Percentiles rank a stretch among this genome's conserved stretches.
Conservation (phyloP, 2,888 invertebrate species). For the Chrysolina americana region DNA sequence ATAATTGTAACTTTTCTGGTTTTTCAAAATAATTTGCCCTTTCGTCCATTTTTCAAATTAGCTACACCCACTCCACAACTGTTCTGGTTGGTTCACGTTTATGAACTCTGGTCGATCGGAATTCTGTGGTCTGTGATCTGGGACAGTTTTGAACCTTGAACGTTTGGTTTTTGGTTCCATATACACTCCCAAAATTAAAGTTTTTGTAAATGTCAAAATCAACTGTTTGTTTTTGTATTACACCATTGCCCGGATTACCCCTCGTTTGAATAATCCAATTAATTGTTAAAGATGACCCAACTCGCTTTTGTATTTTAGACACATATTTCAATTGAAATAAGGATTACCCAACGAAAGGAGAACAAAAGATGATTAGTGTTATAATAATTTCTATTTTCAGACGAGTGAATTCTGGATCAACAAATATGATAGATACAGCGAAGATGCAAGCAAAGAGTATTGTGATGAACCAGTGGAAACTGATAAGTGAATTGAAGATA, state of each 20-base stretch:
- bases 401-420: conserved; percentile 54
- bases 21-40: too few relatives aligned
- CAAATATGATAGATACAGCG: conserved; percentile 57
- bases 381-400: conserved; percentile 50
- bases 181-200: background rate
- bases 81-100: too few relatives aligned
- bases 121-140: too few relatives aligned
- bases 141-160: too few relatives aligned
- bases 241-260: too few relatives aligned
- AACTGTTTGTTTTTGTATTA: conserved; percentile 39
- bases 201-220: conserved; percentile 45
- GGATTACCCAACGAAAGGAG: background rate
- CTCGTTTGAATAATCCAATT: background rate
- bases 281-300: background rate
- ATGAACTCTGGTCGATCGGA: too few relatives aligned
- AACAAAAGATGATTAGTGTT: background rate
- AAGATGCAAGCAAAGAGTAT: conserved; percentile 65
- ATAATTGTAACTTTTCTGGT: too few relatives aligned
- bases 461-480: conserved; percentile 68
- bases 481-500: conserved; percentile 70
- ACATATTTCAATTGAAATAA: background rate
- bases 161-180: background rate
- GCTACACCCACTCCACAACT: too few relatives aligned
- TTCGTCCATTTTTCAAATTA: too few relatives aligned
- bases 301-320: background rate